Conservation (phyloP, 2,888 invertebrate species). For the Fabriciana adippe region DNA sequence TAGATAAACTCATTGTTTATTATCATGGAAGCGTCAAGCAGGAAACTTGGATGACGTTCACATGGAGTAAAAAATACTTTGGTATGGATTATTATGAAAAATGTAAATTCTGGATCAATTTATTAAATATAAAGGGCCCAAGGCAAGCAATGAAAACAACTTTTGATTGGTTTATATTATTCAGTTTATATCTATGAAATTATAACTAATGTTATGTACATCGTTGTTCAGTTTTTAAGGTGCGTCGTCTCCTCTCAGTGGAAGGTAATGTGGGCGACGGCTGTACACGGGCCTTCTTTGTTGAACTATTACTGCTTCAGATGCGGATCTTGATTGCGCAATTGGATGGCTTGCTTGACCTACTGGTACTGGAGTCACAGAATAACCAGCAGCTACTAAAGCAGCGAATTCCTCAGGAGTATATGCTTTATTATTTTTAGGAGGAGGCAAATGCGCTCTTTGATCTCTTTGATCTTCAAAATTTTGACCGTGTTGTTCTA, state of each 20-base stretch:
- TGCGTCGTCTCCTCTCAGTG: slow-evolving; percentile 73
- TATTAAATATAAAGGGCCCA: neutral
- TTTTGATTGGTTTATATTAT: slow-evolving; percentile 33
- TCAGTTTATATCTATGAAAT: slow-evolving; percentile 55
- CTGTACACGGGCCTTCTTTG: slow-evolving; percentile 43
- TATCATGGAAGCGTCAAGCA: too few species aligned
- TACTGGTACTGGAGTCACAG: slow-evolving; percentile 77
- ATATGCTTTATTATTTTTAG: slow-evolving; percentile 76
- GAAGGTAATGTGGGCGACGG: slow-evolving; percentile 72
- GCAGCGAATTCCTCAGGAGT: slow-evolving; percentile 79
- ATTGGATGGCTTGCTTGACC: slow-evolving; percentile 56
- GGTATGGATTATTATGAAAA: too few species aligned
- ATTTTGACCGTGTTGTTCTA: slow-evolving; percentile 62
- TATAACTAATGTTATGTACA: slow-evolving; percentile 66
- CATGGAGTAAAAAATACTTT: too few species aligned
- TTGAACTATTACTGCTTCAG: slow-evolving; percentile 54
- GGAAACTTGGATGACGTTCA: too few species aligned
- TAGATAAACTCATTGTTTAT: too few species aligned
- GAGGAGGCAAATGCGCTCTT: slow-evolving; percentile 72
- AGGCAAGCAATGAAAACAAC: slow-evolving; percentile 16
- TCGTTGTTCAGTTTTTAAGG: slow-evolving; percentile 59
- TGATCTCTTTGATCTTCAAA: slow-evolving; percentile 69
- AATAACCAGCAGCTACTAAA: slow-evolving; percentile 74
- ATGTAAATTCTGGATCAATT: too few species aligned
- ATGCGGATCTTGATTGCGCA: slow-evolving; percentile 68